Conservation (phyloP, 2,113 vertebrate species). For the Centropristis striata region DNA sequence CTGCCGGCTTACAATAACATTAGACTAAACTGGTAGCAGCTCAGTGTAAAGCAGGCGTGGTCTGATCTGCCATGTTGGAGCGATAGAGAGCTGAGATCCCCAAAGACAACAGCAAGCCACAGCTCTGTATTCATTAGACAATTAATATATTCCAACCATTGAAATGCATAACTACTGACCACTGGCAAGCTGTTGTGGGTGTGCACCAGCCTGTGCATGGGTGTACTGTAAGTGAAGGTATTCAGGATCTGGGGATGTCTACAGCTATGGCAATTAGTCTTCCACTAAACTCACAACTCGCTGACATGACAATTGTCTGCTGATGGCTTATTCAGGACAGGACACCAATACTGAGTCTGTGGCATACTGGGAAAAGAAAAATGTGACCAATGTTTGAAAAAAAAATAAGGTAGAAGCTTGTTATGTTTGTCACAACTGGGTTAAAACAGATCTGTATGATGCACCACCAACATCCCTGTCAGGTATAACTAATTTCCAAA, state of each 20-base stretch:
- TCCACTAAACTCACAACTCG: constrained; percentile 12
- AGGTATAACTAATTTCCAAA: no score
- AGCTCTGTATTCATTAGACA: constrained; percentile 49
- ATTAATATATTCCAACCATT: constrained; percentile 44
- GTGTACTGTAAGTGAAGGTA: constrained; percentile 13
- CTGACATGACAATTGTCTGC: background rate
- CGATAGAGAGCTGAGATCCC: constrained; percentile 10
- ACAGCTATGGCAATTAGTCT: constrained; percentile 25
- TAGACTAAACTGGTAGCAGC: constrained; percentile 49
- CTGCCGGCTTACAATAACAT: constrained; percentile 52
- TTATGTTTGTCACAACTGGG: no score
- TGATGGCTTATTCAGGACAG: constrained; percentile 6
- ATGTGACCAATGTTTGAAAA: no score
- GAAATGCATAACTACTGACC: constrained; percentile 33
- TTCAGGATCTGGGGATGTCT: constrained; percentile 36
- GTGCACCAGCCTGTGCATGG: background rate
- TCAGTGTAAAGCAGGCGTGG: constrained; percentile 21
- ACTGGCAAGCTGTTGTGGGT: constrained; percentile 11
- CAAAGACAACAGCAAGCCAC: constrained; percentile 13
- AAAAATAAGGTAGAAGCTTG: no score
- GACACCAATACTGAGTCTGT: background rate
- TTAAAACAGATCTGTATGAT: no score
- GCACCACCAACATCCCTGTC: no score
- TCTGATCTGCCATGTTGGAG: constrained; percentile 21
- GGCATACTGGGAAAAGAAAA: background rate